Percentiles rank a stretch among this genome's conserved stretches.
These are phyloP conservation scores for Scaptomyza caliginosa DNA, from an alignment of 2,888 invertebrate genomes.

Conservation along the genomic window DNA sequence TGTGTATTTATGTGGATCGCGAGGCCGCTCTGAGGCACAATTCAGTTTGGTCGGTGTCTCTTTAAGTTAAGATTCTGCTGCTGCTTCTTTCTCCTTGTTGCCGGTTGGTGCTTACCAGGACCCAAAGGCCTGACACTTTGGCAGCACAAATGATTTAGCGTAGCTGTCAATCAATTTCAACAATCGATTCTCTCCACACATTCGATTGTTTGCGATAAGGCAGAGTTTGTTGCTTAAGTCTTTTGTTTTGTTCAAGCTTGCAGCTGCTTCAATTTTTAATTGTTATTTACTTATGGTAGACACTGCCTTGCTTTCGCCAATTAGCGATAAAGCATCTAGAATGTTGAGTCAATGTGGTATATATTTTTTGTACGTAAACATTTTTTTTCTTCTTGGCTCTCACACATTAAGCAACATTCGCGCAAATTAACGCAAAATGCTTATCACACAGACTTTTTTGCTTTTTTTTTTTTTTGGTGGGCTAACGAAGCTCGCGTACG, in stretches of 20 bases:
- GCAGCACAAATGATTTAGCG: constrained; percentile 74
- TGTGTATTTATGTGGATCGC: constrained; percentile 63
- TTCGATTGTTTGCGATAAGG: constrained; percentile 28
- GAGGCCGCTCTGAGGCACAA: constrained; percentile 1
- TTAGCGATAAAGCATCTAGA: constrained; percentile 71
- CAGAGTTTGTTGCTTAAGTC: constrained; percentile 46
- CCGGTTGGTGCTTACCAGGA: constrained; percentile 31
- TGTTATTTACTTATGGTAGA: constrained; percentile 68
- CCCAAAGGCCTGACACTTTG: constrained; percentile 50
- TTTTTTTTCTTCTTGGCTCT: constrained; percentile 24
- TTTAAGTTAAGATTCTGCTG: constrained; percentile 35
- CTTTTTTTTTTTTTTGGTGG: neutral
- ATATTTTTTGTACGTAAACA: no score
- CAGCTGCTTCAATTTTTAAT: constrained; percentile 44
- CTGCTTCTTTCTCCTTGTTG: neutral
- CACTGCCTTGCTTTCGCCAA: constrained; percentile 62
- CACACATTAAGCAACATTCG: constrained; percentile 73
- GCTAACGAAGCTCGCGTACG: constrained; percentile 76
- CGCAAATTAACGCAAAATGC: constrained; percentile 73
- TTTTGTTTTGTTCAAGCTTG: constrained; percentile 9
- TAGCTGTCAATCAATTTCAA: constrained; percentile 70
- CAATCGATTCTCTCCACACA: constrained; percentile 7
- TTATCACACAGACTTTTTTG: constrained; percentile 43
- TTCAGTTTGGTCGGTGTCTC: constrained; percentile 50
- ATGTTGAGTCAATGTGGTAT: constrained; percentile 11